These are phyloP conservation scores for Hirtodrosophila trivittata DNA, from an alignment of 2,888 invertebrate genomes.

Conservation along the genomic window DNA sequence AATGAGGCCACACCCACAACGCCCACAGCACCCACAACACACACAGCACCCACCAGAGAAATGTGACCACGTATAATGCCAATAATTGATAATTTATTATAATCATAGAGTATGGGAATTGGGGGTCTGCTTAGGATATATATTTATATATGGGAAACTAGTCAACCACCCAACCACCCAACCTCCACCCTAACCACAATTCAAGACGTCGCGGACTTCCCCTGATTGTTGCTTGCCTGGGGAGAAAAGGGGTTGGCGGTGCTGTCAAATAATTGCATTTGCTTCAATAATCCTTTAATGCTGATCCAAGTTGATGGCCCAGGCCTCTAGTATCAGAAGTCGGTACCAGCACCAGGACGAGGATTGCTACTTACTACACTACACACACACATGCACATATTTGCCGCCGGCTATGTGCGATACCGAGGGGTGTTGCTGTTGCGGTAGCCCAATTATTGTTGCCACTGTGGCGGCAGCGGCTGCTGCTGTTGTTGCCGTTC, in stretches of 20 bases:
- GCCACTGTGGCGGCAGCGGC: conserved; percentile 23
- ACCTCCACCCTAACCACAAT: conserved; percentile 24
- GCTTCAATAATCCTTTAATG: conserved; percentile 84
- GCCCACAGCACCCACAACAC: conserved; percentile 24
- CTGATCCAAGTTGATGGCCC: conserved; percentile 81
- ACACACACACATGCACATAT: conserved; percentile 36
- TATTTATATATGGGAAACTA: conserved; percentile 26
- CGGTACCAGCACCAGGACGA: neutral
- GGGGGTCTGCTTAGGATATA: conserved; percentile 1
- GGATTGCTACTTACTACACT: neutral
- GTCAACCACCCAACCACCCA: conserved; percentile 5
- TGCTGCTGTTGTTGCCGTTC: conserved; percentile 55
- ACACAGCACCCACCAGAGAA: conserved; percentile 2
- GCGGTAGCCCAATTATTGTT: conserved; percentile 76
- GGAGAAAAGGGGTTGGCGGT: conserved; percentile 44
- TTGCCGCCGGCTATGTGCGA: conserved; percentile 36
- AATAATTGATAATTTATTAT: conserved; percentile 79
- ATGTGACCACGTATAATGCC: conserved; percentile 58
- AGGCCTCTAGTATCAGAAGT: conserved; percentile 22
- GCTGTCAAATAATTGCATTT: conserved; percentile 83
- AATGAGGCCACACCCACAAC: conserved; percentile 47
- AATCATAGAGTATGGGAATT: conserved; percentile 61
- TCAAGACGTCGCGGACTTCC: conserved; percentile 42
- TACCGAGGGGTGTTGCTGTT: conserved; percentile 68
- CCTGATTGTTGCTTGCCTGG: neutral